These are phyloP conservation scores for Argyrosomus regius DNA, from an alignment of 2,797 vertebrate species.

Conservation along the genomic window DNA sequence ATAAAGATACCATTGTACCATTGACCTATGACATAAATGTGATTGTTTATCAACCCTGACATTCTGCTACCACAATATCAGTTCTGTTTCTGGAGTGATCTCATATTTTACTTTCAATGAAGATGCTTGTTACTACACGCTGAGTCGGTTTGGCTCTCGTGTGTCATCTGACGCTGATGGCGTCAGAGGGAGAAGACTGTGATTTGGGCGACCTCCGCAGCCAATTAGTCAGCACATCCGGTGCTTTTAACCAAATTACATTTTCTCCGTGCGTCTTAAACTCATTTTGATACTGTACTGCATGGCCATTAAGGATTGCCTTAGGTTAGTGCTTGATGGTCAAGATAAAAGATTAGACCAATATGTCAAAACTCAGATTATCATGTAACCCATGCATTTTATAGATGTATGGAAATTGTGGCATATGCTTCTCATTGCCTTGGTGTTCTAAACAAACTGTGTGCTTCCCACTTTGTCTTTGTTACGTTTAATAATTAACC, in stretches of 20 bases:
- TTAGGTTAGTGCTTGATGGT: not conserved
- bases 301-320: slow-evolving; percentile 13
- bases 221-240: slow-evolving; percentile 19
- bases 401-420: slow-evolving; percentile 22
- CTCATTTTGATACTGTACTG: slow-evolving; percentile 12
- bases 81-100: slow-evolving; percentile 32
- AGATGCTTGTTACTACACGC: slow-evolving; percentile 29
- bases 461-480: not conserved
- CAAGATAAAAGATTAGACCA: slow-evolving; percentile 36
- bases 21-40: slow-evolving; percentile 22
- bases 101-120: slow-evolving; percentile 31
- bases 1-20: slow-evolving; percentile 8
- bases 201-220: not conserved
- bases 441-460: not conserved
- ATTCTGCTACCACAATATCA: slow-evolving; percentile 28
- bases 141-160: slow-evolving; percentile 44
- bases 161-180: slow-evolving; percentile 36
- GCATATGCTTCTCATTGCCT: not conserved
- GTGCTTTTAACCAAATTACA: not conserved
- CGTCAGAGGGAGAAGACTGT: slow-evolving; percentile 3
- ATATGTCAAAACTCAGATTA: slow-evolving; percentile 37
- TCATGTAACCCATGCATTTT: slow-evolving; percentile 28
- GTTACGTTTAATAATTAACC: not conserved
- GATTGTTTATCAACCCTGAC: slow-evolving; percentile 25
- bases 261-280: slow-evolving; percentile 22